Percentiles rank a stretch among this genome's conserved stretches.
These are phyloP conservation scores for Leucoma salicis DNA, from an alignment of 2,888 invertebrate genomes.

Conservation along the genomic window DNA sequence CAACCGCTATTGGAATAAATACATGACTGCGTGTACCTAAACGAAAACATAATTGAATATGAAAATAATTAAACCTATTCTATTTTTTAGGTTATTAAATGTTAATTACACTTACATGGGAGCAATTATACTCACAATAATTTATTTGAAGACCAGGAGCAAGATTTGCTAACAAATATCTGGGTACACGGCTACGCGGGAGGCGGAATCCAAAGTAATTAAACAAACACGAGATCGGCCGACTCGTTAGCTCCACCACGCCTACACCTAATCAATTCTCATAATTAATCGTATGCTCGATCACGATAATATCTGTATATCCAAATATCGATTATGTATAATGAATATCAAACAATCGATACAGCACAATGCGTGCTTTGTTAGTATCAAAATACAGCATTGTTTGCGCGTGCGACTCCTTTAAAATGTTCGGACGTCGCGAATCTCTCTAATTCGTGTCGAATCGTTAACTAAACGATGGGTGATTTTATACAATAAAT, in stretches of 20 bases:
- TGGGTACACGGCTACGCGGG: conserved; percentile 34
- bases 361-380: conserved; percentile 28
- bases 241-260: conserved; percentile 60
- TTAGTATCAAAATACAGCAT: conserved; percentile 21
- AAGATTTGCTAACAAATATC: conserved; percentile 26
- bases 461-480: conserved; percentile 51
- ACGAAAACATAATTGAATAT: conserved; percentile 7
- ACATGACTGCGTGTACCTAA: too few species aligned
- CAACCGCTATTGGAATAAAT: too few species aligned
- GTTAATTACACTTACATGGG: conserved; percentile 9
- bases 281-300: conserved; percentile 62
- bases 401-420: conserved; percentile 30
- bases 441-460: conserved; percentile 41
- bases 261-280: conserved; percentile 68
- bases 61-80: conserved; percentile 1
- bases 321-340: conserved; percentile 53
- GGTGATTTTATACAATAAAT: conserved; percentile 45
- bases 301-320: conserved; percentile 32
- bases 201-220: conserved; percentile 60
- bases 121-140: conserved; percentile 18
- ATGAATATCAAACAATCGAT: conserved; percentile 36
- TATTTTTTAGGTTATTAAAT: conserved; percentile 1
- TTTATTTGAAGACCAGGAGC: conserved; percentile 52
- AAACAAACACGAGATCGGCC: conserved; percentile 69
- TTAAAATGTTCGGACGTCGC: conserved; percentile 32